Conservation (phyloP, 1,140 invertebrate species). For the Zaprionus nigranus region DNA sequence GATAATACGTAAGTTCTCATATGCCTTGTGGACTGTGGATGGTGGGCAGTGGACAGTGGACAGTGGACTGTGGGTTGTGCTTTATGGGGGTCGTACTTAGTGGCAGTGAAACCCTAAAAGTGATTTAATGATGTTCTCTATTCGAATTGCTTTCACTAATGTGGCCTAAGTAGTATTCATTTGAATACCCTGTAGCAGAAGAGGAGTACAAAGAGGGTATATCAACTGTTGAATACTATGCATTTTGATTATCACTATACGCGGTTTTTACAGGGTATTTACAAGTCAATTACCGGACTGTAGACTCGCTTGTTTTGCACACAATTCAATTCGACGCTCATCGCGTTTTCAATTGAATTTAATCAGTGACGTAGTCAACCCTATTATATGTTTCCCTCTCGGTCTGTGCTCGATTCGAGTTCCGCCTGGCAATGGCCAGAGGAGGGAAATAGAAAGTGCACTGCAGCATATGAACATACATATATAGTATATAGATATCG, state of each 20-base stretch:
- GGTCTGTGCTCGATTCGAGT: slow-evolving; percentile 15
- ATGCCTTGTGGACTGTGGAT: neutral
- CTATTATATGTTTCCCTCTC: slow-evolving; percentile 2
- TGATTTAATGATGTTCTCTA: slow-evolving; percentile 67
- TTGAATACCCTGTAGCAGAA: neutral
- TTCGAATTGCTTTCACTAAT: slow-evolving; percentile 42
- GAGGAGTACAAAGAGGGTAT: neutral
- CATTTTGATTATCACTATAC: neutral
- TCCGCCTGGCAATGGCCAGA: slow-evolving; percentile 55
- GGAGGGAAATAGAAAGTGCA: slow-evolving; percentile 67
- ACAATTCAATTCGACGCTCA: slow-evolving; percentile 40
- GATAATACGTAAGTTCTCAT: slow-evolving; percentile 31
- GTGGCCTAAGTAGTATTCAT: slow-evolving; percentile 8
- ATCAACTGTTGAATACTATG: too few relatives aligned
- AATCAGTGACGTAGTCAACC: slow-evolving; percentile 75
- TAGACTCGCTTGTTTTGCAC: slow-evolving; percentile 41
- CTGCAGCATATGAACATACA: too few relatives aligned
- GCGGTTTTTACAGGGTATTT: neutral
- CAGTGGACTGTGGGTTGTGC: neutral
- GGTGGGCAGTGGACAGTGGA: too few relatives aligned
- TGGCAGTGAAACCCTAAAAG: slow-evolving; percentile 62
- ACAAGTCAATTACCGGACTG: neutral
- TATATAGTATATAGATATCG: neutral
- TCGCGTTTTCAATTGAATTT: slow-evolving; percentile 76
- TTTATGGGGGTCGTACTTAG: neutral